Evolutionary conservation across 2,113 vertebrate genomes (phyloP), one percentile per base, ranked within the genome.

Genomic region (Engraulis encrasicolus): DNA sequence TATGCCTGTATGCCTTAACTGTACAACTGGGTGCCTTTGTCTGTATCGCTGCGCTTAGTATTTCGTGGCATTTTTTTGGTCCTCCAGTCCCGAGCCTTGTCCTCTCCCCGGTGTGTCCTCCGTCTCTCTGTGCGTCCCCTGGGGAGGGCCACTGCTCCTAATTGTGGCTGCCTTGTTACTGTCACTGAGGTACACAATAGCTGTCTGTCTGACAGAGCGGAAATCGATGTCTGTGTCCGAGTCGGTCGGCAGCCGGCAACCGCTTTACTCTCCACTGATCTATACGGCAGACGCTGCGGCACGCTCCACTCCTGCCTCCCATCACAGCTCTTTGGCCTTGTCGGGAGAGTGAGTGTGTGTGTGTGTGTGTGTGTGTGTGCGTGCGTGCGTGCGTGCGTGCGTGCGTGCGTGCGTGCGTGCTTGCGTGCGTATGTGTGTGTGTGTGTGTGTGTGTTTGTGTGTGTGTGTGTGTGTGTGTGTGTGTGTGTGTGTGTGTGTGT

Each of bases 141-240:
- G 23, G 58, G 23, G 58, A 1, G 14, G 1, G 40, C 40, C 6
- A 14, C 0, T 14, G 58, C 54, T 61, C 6, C 58, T 66, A 66
- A 66, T 23, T 27, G 58, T 23, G 9, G 58, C 23, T 12, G 14
- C n/a, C 58, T 66, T 66, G 58, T 66, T 66, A 31, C 23, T 66
- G 58, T 66, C 58, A 31, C 23, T 66, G 58, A 66, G 14, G 58
- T 66, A 66, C 58, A 66, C 58, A 66, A 66, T 66, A 27, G n/a
- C 58, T 66, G 58, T 66, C 58, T 66, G 58, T 66, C 23, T 66
- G 58, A 66, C 58, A 66, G 58, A 66, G 58, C 31, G 58, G 58
- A 66, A 66, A 66, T 66, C 58, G 31, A 66, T 66, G 58, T 7
- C 23, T 27, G n/a, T 31, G 23, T 66, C 58, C 58, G n/a, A n/a